A percentile compares a stretch with the other conserved stretches of the same genome.
Evolutionary conservation across 2,888 invertebrate genomes (phyloP).

Genomic region (Ophion slaviceki): DNA sequence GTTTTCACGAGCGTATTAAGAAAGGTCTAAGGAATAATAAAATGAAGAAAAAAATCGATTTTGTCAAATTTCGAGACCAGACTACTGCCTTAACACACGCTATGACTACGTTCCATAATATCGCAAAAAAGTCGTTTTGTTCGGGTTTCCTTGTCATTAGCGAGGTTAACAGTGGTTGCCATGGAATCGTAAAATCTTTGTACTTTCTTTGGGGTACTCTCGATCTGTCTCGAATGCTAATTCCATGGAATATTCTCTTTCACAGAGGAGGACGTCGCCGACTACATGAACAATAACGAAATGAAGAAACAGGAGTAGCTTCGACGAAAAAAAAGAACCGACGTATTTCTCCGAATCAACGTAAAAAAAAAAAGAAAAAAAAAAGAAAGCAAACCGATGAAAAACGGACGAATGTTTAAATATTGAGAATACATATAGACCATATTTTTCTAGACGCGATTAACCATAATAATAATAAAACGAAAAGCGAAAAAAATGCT

Average conservation of each 20-base stretch:
- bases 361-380: neutral
- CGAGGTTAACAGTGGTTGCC: too few relatives aligned
- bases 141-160: too few relatives aligned
- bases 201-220: neutral
- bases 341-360: neutral
- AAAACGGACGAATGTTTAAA: conserved; percentile 57
- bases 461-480: neutral
- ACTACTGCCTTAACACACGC: too few relatives aligned
- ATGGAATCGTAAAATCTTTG: neutral
- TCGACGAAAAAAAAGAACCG: conserved; percentile 14
- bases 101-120: too few relatives aligned
- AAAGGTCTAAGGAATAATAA: too few relatives aligned
- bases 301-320: conserved; percentile 59
- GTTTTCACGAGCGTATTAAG: too few relatives aligned
- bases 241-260: conserved; percentile 31
- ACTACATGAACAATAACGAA: conserved; percentile 68
- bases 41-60: too few relatives aligned
- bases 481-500: neutral
- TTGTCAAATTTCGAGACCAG: too few relatives aligned
- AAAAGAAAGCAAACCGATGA: conserved; percentile 6
- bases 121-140: too few relatives aligned
- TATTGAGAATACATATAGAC: conserved; percentile 69
- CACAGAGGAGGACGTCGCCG: conserved; percentile 76
- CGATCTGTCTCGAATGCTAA: neutral
- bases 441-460: conserved; percentile 78